These are phyloP conservation scores for Cricetomys ansorgei DNA, from an alignment of 2,113 vertebrate species.

Conservation along the genomic window DNA sequence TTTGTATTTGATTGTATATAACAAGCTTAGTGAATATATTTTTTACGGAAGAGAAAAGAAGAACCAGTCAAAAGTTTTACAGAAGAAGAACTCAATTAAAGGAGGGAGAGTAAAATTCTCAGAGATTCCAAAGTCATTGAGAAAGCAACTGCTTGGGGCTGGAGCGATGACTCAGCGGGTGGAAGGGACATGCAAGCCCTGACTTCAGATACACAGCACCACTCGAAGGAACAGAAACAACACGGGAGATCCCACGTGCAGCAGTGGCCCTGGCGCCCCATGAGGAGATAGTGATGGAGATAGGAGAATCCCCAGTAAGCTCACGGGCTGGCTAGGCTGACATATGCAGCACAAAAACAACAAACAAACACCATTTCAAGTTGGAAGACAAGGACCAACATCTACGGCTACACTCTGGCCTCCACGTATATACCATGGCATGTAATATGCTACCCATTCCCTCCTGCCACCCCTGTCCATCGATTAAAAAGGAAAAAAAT, in stretches of 20 bases:
- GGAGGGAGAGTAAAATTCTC: not conserved
- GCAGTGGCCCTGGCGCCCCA: not conserved
- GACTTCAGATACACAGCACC: not conserved
- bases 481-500: not conserved
- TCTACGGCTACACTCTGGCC: not conserved
- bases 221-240: no score
- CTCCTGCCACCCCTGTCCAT: not conserved
- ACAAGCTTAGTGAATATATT: conserved; percentile 80
- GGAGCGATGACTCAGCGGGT: not conserved
- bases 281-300: not conserved
- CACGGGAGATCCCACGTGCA: not conserved
- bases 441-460: not conserved
- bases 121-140: not conserved
- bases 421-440: not conserved
- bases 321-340: not conserved
- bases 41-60: no score
- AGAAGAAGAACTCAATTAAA: not conserved
- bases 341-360: not conserved
- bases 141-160: not conserved
- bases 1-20: conserved; percentile 76
- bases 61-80: conserved; percentile 33
- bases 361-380: not conserved
- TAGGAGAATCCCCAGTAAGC: not conserved
- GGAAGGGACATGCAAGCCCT: not conserved
- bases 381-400: not conserved